Percentiles rank a stretch among this genome's conserved stretches.
Conservation (phyloP, 1,140 invertebrate species). For the Pygmarrhopalites habei region DNA sequence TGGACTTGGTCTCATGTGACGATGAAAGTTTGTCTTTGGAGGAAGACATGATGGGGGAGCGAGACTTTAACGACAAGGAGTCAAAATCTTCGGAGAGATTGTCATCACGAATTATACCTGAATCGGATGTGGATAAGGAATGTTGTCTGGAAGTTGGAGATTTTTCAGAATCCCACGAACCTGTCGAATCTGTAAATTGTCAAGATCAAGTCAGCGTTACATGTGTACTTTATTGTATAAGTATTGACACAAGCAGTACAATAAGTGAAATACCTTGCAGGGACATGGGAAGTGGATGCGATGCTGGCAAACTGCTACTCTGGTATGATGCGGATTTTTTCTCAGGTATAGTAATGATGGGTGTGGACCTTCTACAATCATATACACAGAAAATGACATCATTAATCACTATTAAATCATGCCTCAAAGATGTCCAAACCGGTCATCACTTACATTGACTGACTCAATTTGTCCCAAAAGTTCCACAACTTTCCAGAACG, state of each 20-base stretch:
- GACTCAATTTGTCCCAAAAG: constrained; percentile 55
- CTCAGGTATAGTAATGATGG: constrained; percentile 9
- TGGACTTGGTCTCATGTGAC: background rate
- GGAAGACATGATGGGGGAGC: constrained; percentile 3
- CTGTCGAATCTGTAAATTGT: background rate
- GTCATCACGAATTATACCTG: constrained; percentile 1
- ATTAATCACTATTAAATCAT: background rate
- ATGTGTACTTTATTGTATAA: background rate
- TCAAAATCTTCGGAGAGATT: constrained; percentile 4
- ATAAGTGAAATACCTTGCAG: background rate
- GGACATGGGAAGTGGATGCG: background rate
- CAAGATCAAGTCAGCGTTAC: background rate
- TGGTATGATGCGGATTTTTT: background rate
- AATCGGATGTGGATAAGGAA: background rate
- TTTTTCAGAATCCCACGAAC: constrained; percentile 22
- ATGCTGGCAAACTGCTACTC: background rate
- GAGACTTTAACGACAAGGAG: constrained; percentile 21
- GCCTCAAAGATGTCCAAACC: background rate
- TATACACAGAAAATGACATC: background rate
- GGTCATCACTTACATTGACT: constrained; percentile 44
- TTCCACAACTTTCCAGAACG: constrained; percentile 50
- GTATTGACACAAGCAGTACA: background rate
- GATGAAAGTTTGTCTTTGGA: background rate
- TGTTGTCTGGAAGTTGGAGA: background rate
- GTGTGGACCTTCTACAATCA: background rate